These are phyloP conservation scores for Hexactinellida sp. DNA, from an alignment of 37 sponge, comb jelly and placozoan genomes.

Conservation along the genomic window DNA sequence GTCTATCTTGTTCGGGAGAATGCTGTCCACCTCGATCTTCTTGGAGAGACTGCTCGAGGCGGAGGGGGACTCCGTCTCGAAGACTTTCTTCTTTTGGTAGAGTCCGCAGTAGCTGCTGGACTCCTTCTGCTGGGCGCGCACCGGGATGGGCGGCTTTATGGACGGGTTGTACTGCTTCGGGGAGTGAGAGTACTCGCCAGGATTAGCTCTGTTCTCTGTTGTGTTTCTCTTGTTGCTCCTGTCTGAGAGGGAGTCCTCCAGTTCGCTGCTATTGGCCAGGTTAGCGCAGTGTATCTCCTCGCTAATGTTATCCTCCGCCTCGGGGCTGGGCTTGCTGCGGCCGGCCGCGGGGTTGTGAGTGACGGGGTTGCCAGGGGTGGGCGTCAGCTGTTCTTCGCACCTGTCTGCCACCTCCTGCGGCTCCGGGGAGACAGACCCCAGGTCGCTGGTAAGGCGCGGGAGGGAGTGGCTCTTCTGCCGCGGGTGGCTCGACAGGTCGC, in stretches of 20 bases:
- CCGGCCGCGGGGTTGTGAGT: not conserved
- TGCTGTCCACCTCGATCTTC: not conserved
- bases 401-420: not conserved
- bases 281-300: not conserved
- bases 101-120: not conserved
- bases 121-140: not conserved
- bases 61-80: not conserved
- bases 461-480: not conserved
- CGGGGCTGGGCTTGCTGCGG: not conserved
- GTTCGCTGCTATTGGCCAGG: not conserved
- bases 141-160: not conserved
- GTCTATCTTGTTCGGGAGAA: not conserved
- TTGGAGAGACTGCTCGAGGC: not conserved
- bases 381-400: not conserved
- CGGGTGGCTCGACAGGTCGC: not conserved
- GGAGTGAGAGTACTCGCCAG: not conserved
- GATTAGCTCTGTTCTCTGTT: not conserved
- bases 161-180: not conserved
- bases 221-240: not conserved
- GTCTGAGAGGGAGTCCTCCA: not conserved
- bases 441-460: not conserved
- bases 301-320: not conserved
- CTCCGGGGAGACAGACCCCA: not conserved
- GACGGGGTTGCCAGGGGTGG: not conserved
- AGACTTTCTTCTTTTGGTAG: not conserved